Conservation (phyloP, 2,888 invertebrate genomes). For the Eledona agricola region DNA sequence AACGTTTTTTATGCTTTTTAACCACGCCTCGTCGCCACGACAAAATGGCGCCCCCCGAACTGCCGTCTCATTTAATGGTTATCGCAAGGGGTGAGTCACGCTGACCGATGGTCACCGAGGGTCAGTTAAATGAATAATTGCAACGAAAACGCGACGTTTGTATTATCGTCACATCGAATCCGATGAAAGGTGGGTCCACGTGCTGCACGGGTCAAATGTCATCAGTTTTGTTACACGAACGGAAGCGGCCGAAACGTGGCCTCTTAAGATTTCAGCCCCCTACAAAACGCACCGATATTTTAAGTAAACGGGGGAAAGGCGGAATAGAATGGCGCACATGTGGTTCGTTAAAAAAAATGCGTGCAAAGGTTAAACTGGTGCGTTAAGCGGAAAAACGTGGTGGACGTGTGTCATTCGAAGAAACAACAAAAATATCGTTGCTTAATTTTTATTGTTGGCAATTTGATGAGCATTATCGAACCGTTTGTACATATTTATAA, state of each 20-base stretch:
- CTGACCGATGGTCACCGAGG: constrained; percentile 47
- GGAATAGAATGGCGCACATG: constrained; percentile 42
- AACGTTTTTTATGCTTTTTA: constrained; percentile 50
- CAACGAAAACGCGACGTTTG: constrained; percentile 14
- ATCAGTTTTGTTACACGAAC: constrained; percentile 51
- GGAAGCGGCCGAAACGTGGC: constrained; percentile 50
- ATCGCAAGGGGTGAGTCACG: constrained; percentile 44
- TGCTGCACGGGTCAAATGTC: constrained; percentile 59
- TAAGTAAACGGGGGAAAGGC: constrained; percentile 26
- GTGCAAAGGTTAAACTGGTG: constrained; percentile 49
- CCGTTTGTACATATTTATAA: no score
- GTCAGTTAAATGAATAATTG: constrained; percentile 36
- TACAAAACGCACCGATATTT: constrained; percentile 15
- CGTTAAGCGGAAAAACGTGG: constrained; percentile 49
- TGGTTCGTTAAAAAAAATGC: constrained; percentile 40
- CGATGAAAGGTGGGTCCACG: no score
- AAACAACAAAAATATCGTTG: no score
- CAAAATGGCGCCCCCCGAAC: constrained; percentile 43
- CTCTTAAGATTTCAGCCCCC: constrained; percentile 18
- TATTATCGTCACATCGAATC: no score
- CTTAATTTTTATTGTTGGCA: no score
- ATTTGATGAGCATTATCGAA: no score
- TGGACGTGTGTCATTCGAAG: constrained; percentile 37
- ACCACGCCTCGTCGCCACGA: constrained; percentile 43
- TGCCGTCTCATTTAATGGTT: constrained; percentile 43